Evolutionary conservation across 2,797 vertebrate genomes (phyloP).

Genomic region (Molossus alvarezi): DNA sequence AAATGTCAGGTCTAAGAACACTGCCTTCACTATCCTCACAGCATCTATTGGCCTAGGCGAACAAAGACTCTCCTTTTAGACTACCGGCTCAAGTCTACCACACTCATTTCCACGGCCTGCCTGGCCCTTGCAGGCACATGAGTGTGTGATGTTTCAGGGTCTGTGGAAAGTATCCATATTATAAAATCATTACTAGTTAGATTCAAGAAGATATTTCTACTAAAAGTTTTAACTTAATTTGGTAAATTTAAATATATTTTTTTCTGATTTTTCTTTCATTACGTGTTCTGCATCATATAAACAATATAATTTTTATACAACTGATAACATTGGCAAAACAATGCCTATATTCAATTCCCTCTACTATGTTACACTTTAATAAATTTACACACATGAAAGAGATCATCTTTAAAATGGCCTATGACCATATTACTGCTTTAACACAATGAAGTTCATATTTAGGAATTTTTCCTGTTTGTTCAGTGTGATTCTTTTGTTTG

Average conservation of each 20-base stretch:
- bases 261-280: conserved; percentile 38
- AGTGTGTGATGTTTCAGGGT: not conserved
- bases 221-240: conserved; percentile 22
- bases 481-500: not conserved
- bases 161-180: not conserved
- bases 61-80: not conserved
- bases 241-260: conserved; percentile 16
- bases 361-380: not conserved
- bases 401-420: conserved; percentile 2
- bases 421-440: not conserved
- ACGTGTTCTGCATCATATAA: not conserved
- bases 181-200: not conserved
- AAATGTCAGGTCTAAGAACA: not conserved
- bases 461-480: not conserved
- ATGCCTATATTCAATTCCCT: not conserved
- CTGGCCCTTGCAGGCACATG: not conserved
- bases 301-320: not conserved
- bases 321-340: not conserved
- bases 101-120: not conserved
- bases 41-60: not conserved
- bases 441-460: not conserved
- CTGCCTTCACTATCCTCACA: not conserved
- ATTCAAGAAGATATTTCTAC: not conserved
- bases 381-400: not conserved
- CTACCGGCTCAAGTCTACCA: not conserved